Conservation (phyloP, 2,888 invertebrate species). For the Exocentrus adspersus region DNA sequence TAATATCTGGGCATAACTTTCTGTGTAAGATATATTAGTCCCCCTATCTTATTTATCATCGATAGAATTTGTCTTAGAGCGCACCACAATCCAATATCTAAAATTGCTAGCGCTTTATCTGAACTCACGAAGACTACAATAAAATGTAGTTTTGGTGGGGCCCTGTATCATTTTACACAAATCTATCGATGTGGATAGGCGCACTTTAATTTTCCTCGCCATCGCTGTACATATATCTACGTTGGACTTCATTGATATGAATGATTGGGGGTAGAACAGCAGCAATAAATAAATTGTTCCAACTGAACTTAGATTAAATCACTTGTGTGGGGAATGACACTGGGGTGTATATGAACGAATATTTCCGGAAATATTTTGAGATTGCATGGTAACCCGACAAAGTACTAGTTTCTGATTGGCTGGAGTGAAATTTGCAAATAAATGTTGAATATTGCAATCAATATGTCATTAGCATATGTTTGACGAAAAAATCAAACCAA, state of each 20-base stretch:
- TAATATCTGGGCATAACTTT: conserved; percentile 15
- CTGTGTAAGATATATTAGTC: conserved; percentile 14
- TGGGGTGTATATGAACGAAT: background rate
- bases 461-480: background rate
- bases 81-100: conserved; percentile 34
- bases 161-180: conserved; percentile 22
- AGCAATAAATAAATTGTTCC: conserved; percentile 17
- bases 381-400: no score
- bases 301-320: conserved; percentile 22
- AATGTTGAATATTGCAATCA: background rate
- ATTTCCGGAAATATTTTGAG: no score
- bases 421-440: no score
- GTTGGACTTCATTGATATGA: conserved; percentile 23
- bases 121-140: conserved; percentile 26
- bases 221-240: conserved; percentile 14
- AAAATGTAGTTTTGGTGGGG: conserved; percentile 22
- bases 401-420: no score
- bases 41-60: conserved; percentile 26
- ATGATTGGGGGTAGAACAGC: conserved; percentile 22
- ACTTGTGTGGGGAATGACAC: background rate
- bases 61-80: conserved; percentile 22
- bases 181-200: conserved; percentile 22
- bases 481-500: background rate
- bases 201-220: conserved; percentile 13
- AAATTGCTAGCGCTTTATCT: conserved; percentile 28